Conservation (phyloP, 30 jellyfish, hydroid and myxozoan species). For the Hydra vulgaris region DNA sequence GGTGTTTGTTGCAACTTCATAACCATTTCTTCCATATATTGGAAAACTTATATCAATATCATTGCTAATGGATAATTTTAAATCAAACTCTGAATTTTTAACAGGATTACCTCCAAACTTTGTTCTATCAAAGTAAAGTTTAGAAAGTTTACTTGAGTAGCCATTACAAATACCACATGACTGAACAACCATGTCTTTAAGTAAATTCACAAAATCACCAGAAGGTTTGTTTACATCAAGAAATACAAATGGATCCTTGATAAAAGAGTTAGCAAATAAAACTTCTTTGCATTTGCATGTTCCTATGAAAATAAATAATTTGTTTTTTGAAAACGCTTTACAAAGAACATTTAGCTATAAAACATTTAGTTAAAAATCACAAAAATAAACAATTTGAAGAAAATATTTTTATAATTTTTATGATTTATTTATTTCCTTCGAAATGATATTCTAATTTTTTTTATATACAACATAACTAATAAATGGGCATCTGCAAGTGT, state of each 20-base stretch:
- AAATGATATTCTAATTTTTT: too few species aligned
- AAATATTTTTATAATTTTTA: too few species aligned
- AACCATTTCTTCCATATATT: slow-evolving; percentile 24
- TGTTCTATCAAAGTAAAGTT: slow-evolving; percentile 35
- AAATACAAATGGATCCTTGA: background rate
- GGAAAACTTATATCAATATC: slow-evolving; percentile 38
- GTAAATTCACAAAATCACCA: slow-evolving; percentile 44
- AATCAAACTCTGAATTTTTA: slow-evolving; percentile 19
- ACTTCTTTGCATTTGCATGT: slow-evolving; percentile 13
- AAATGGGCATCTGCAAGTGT: too few species aligned
- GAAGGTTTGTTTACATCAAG: background rate
- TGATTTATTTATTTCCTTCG: too few species aligned
- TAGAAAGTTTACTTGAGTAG: slow-evolving; percentile 6
- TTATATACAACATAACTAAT: too few species aligned
- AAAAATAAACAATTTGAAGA: too few species aligned
- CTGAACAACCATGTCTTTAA: slow-evolving; percentile 24
- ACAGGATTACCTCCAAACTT: slow-evolving; percentile 34
- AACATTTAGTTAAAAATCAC: background rate
- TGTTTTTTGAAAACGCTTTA: background rate
- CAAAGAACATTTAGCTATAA: background rate
- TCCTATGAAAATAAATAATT: background rate
- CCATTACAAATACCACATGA: slow-evolving; percentile 46
- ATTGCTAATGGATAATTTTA: slow-evolving; percentile 29
- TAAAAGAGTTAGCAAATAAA: slow-evolving; percentile 9
- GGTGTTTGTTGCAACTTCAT: background rate